Conservation (phyloP, 2,888 invertebrate genomes). For the Syritta pipiens region DNA sequence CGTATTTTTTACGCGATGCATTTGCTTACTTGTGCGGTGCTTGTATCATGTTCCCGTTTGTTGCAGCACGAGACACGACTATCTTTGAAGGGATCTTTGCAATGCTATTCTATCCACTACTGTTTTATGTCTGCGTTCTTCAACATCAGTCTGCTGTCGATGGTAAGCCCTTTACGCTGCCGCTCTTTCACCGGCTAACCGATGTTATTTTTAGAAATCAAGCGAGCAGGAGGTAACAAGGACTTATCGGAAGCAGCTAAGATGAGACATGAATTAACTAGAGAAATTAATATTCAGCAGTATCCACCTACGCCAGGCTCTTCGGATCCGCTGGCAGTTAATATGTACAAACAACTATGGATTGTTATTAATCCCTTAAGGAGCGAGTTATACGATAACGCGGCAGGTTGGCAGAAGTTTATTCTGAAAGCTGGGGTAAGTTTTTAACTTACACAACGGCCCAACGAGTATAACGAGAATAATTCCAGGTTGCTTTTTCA, state of each 20-base stretch:
- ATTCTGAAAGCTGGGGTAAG: constrained; percentile 11
- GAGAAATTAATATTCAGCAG: constrained; percentile 20
- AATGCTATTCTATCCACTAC: constrained; percentile 36
- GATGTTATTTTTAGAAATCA: not conserved
- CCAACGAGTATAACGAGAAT: not conserved
- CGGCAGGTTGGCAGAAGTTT: constrained; percentile 15
- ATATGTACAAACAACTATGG: constrained; percentile 25
- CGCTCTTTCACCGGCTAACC: not conserved
- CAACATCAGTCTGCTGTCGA: constrained; percentile 23
- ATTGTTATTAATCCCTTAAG: constrained; percentile 27
- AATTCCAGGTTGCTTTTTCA: not conserved
- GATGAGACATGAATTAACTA: constrained; percentile 15
- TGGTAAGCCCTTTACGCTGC: not conserved
- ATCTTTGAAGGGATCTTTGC: constrained; percentile 28
- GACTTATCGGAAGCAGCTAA: constrained; percentile 5
- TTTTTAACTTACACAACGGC: not conserved
- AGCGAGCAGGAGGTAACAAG: constrained; percentile 1
- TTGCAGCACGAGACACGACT: constrained; percentile 6
- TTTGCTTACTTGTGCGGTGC: constrained; percentile 15
- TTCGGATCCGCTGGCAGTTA: constrained; percentile 15
- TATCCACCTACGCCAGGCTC: not conserved
- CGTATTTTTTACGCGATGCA: constrained; percentile 39
- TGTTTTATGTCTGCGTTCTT: constrained; percentile 32
- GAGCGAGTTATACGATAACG: constrained; percentile 21
- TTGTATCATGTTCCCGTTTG: not conserved